A percentile compares a stretch with the other conserved stretches of the same genome.
These are phyloP conservation scores for Leptinotarsa tumamoca DNA, from an alignment of 2,888 invertebrate species.

Conservation along the genomic window DNA sequence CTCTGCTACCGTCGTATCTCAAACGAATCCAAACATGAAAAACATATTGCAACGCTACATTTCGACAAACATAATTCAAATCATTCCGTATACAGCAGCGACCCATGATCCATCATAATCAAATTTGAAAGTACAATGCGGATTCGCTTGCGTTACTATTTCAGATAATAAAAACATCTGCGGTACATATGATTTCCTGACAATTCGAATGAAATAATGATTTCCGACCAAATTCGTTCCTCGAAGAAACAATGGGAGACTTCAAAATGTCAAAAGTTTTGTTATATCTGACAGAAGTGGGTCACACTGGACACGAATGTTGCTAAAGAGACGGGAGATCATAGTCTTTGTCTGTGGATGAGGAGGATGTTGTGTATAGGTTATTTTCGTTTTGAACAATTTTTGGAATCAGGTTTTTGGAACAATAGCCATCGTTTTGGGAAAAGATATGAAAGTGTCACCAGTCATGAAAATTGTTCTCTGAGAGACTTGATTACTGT, in stretches of 20 bases:
- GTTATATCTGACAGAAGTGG: background rate
- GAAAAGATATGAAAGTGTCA: no score
- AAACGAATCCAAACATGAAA: background rate
- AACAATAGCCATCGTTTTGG: no score
- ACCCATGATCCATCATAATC: conserved; percentile 24
- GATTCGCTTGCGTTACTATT: conserved; percentile 8
- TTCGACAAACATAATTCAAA: background rate
- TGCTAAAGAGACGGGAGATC: background rate
- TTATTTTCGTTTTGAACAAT: no score
- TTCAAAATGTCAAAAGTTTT: conserved; percentile 10
- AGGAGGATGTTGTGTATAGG: no score
- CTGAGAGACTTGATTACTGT: no score
- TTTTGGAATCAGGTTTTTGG: no score
- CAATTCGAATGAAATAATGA: conserved; percentile 14
- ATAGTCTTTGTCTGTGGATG: background rate
- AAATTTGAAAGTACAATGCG: conserved; percentile 8
- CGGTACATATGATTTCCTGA: conserved; percentile 13
- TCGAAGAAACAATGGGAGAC: conserved; percentile 12
- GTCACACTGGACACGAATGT: background rate
- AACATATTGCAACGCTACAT: background rate
- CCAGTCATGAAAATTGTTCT: no score
- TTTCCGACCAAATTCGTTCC: conserved; percentile 10
- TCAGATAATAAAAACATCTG: conserved; percentile 23
- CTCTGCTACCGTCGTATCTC: no score
- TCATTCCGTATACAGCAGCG: background rate